These are phyloP conservation scores for Zapus hudsonius DNA, from an alignment of 2,113 vertebrate genomes.

Conservation along the genomic window DNA sequence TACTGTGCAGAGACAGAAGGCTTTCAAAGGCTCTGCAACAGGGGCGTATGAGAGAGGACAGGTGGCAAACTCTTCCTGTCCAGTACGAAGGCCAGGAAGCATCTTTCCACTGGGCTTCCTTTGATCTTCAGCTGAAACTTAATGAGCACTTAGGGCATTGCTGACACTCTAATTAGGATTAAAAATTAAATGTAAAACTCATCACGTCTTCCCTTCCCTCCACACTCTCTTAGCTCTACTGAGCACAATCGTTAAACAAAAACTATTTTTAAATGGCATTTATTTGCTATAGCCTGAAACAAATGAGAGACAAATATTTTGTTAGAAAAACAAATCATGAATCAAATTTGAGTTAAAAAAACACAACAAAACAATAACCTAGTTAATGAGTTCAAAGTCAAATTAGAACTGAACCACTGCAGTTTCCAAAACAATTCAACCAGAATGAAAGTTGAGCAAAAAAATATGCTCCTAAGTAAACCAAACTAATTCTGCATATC, in stretches of 20 bases:
- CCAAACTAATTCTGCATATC: not conserved
- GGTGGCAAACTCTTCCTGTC: not conserved
- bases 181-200: slow-evolving; percentile 65
- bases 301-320: slow-evolving; percentile 69
- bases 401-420: slow-evolving; percentile 25
- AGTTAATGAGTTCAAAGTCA: slow-evolving; percentile 58
- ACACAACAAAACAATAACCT: not conserved
- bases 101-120: slow-evolving; percentile 8
- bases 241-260: slow-evolving; percentile 52
- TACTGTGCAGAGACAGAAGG: not conserved
- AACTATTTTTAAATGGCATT: slow-evolving; percentile 68
- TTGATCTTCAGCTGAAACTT: slow-evolving; percentile 67
- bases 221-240: slow-evolving; percentile 28
- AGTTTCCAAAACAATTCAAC: slow-evolving; percentile 41
- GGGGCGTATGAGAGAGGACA: not conserved
- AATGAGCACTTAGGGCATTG: slow-evolving; percentile 61
- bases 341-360: slow-evolving; percentile 22
- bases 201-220: slow-evolving; percentile 37
- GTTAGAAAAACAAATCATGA: slow-evolving; percentile 64
- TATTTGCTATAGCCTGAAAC: slow-evolving; percentile 64
- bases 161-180: slow-evolving; percentile 66
- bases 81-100: not conserved
- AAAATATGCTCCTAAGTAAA: slow-evolving; percentile 27
- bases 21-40: not conserved
- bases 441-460: slow-evolving; percentile 8